Conservation (phyloP, 2,113 vertebrate species). For the Otus sunia region DNA sequence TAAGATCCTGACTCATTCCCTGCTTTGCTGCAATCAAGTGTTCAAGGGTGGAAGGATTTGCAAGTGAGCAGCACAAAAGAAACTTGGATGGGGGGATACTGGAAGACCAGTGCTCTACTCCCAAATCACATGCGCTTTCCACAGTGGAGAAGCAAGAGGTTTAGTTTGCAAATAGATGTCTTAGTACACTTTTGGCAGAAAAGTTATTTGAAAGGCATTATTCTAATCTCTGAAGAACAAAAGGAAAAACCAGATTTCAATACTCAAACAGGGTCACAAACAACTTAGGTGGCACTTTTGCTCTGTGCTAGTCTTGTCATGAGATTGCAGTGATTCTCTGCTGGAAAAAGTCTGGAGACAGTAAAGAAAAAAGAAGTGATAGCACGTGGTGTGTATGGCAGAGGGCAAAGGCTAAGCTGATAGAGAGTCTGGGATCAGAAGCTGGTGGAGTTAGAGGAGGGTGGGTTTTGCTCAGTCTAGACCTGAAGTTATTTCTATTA, state of each 20-base stretch:
- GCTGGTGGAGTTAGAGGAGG: neutral
- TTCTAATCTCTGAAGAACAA: neutral
- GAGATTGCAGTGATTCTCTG: neutral
- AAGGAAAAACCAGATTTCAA: neutral
- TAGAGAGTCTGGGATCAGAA: neutral
- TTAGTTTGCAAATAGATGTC: neutral
- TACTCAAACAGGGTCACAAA: neutral
- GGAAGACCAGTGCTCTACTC: neutral
- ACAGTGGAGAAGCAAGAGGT: neutral
- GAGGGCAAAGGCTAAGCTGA: neutral
- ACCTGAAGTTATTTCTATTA: neutral
- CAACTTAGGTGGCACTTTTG: neutral
- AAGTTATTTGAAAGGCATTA: neutral
- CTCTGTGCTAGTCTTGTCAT: neutral
- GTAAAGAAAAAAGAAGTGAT: neutral
- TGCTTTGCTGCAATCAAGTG: neutral
- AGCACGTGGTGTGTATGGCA: neutral
- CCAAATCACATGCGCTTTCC: neutral
- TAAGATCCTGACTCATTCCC: neutral
- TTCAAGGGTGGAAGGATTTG: neutral
- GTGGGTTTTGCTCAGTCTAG: neutral
- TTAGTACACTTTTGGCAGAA: neutral
- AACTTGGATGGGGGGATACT: neutral
- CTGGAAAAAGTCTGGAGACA: neutral
- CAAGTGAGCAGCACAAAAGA: neutral